Evolutionary conservation across 2,888 invertebrate species (phyloP), one percentile per base, ranked within the genome.

Genomic region (Yponomeuta evonymella): DNA sequence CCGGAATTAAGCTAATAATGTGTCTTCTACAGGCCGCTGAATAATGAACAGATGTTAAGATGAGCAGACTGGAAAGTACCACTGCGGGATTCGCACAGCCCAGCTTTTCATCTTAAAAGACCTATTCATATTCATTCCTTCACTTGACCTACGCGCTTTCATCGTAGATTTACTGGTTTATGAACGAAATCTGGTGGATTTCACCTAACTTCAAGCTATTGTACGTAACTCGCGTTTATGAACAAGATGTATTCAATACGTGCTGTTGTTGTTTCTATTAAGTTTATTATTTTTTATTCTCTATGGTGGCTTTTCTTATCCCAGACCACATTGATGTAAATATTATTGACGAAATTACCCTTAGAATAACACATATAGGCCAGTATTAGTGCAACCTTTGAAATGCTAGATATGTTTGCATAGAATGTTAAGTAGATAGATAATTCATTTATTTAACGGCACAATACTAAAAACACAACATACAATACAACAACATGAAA

Each of bases 71-170:
- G 65, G 72, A 63, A 15, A n/a, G 66, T 48, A 48, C 36, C 65
- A 15, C 51, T 43, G 65, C 30, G 65, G 29, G 29, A 30, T 65
- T 30, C 30, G 12, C 3, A 30, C 30, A 65, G 11, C 65, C 12
- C 65, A 12, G 6, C 65, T 6, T 8, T 33, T 65, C 33, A 33
- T 33, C 30, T 30, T 23, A 12, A 12, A 58, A 30, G n/a, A 43
- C 36, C 48, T 67, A 48, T 67, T 48, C 48, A 67, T 67, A 67
- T 67, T 15, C 36, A 48, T 23, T 67, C 23, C 67, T 67, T 67
- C 48, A 67, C 48, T 48, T 36, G 11, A 23, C 65, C 65, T 65
- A 29, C 33, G 51, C 33, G 8, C 33, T 65, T 33, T 23, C 11
- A 65, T 58, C 15, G 15, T 15, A 15, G 15, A 5, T 58, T 15